Evolutionary conservation across 2,797 vertebrate genomes (phyloP).

Genomic region (Xiphophorus birchmanni): DNA sequence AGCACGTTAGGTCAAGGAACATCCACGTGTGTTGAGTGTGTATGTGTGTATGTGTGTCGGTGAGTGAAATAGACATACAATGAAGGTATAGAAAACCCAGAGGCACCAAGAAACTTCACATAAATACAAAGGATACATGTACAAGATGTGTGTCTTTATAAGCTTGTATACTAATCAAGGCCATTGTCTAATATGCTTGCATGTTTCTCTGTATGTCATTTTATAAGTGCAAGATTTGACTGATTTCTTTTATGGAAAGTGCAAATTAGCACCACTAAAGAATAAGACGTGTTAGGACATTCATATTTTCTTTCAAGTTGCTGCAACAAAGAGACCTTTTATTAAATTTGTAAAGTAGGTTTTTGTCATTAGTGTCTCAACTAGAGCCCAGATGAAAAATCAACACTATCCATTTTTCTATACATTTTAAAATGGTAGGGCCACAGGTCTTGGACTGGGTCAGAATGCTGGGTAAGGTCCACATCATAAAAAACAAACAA

Average conservation of each 20-base stretch:
- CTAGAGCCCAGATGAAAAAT: neutral
- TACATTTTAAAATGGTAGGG: neutral
- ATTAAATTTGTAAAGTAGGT: neutral
- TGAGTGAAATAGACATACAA: conserved; percentile 8
- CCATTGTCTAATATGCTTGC: neutral
- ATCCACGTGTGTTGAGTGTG: conserved; percentile 20
- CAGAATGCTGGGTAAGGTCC: neutral
- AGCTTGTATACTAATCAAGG: neutral
- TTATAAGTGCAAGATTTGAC: neutral
- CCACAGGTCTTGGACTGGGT: neutral
- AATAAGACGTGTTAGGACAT: neutral
- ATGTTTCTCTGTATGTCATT: neutral
- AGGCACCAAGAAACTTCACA: conserved; percentile 13
- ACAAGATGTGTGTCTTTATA: neutral
- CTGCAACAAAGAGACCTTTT: neutral
- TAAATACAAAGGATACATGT: conserved; percentile 22
- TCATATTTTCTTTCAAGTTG: neutral
- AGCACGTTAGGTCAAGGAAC: conserved; percentile 41
- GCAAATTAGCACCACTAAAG: neutral
- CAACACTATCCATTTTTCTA: neutral
- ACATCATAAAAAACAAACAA: neutral
- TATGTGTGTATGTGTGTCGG: conserved; percentile 18
- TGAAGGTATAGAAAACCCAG: conserved; percentile 34
- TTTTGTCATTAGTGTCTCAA: neutral
- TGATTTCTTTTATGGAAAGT: neutral